Percentiles rank a stretch among this genome's conserved stretches.
phyloP scores from a whole-genome alignment of 2,888 invertebrate genomes.

The Resseliella maxima region DNA sequence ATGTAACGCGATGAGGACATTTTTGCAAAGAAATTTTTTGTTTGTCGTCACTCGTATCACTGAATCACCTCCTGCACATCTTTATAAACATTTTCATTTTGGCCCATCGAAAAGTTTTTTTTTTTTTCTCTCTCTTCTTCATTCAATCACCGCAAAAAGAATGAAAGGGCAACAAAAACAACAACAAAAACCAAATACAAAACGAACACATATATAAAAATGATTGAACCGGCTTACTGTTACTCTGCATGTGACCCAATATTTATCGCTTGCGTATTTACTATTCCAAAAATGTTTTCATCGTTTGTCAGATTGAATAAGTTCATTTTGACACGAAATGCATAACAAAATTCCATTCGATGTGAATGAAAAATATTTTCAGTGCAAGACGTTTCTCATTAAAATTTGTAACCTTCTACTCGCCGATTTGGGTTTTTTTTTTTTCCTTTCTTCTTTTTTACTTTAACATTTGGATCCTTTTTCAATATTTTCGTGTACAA shows the following conservation, averaged over 20 bases:
- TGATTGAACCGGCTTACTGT: too few relatives aligned
- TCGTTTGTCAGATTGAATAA: background rate
- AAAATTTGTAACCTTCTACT: background rate
- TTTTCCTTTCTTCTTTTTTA: background rate
- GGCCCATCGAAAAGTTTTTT: background rate
- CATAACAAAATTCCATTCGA: background rate
- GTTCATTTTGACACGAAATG: background rate
- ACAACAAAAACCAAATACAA: too few relatives aligned
- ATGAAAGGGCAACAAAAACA: too few relatives aligned
- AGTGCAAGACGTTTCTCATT: slow-evolving; percentile 7
- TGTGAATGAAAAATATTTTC: slow-evolving; percentile 9
- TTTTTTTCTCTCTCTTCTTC: too few relatives aligned
- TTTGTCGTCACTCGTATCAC: too few relatives aligned
- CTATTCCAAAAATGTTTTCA: background rate
- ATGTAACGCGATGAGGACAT: background rate
- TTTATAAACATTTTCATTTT: too few relatives aligned
- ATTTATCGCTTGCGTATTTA: background rate
- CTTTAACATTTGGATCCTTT: background rate
- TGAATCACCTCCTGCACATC: too few relatives aligned
- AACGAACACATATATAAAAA: too few relatives aligned
- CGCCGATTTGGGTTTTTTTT: background rate
- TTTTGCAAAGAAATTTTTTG: too few relatives aligned
- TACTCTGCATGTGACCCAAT: background rate
- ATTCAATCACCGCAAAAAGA: too few relatives aligned
- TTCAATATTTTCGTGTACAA: background rate